These are phyloP conservation scores for Rhinogobius similis DNA, from an alignment of 2,113 vertebrate genomes.

Conservation along the genomic window DNA sequence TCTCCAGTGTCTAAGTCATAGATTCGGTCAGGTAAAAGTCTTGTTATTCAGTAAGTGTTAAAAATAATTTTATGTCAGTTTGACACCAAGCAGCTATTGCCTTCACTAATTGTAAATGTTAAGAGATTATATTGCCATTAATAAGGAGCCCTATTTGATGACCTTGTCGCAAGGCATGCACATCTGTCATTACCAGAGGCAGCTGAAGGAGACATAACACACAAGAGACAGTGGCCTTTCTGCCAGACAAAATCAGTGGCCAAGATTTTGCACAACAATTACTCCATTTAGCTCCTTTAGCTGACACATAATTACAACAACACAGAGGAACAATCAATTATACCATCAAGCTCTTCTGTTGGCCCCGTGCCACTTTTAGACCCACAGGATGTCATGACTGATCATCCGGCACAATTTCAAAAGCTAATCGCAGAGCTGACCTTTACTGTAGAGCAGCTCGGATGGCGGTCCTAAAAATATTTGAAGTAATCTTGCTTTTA, in stretches of 20 bases:
- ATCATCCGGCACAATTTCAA: slow-evolving; percentile 21
- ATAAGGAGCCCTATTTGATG: not conserved
- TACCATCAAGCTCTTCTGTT: not conserved
- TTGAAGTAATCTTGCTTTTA: slow-evolving; percentile 3
- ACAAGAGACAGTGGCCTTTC: slow-evolving; percentile 31
- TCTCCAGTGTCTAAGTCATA: not conserved
- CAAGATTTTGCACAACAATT: slow-evolving; percentile 20
- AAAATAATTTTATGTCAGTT: not conserved
- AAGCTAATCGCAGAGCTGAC: slow-evolving; percentile 1
- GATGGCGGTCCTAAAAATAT: not conserved
- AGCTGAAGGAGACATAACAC: slow-evolving; percentile 38
- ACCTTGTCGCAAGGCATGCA: not conserved
- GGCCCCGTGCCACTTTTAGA: not conserved
- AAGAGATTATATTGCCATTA: not conserved
- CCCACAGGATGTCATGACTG: slow-evolving; percentile 8
- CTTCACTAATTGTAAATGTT: not conserved
- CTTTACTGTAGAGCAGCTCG: slow-evolving; percentile 13
- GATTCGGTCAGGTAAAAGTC: too few species aligned
- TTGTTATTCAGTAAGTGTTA: too few species aligned
- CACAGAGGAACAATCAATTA: slow-evolving; percentile 40
- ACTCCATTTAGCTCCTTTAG: slow-evolving; percentile 28
- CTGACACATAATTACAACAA: slow-evolving; percentile 37
- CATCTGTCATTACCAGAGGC: slow-evolving; percentile 21
- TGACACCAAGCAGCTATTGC: too few species aligned
- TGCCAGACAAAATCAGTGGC: too few species aligned